Percentiles rank a stretch among this genome's conserved stretches.
Evolutionary conservation across 2,888 invertebrate genomes (phyloP).

Genomic region (Amiota communis): DNA sequence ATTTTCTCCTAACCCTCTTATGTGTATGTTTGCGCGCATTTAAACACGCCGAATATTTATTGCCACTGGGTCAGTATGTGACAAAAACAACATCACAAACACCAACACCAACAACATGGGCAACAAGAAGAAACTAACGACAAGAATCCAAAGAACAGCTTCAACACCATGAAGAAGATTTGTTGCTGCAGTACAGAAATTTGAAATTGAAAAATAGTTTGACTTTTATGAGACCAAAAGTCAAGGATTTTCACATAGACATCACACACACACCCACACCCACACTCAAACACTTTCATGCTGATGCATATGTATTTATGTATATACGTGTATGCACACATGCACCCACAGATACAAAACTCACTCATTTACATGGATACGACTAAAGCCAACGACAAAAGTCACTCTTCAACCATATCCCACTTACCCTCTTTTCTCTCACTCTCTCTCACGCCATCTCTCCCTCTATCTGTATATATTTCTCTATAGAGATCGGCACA

Average conservation of each 20-base stretch:
- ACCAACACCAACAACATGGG: constrained; percentile 29
- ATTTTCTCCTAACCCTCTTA: constrained; percentile 43
- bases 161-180: constrained; percentile 55
- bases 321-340: no score
- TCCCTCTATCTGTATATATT: background rate
- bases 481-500: background rate
- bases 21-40: constrained; percentile 22
- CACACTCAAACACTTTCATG: background rate
- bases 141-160: constrained; percentile 30
- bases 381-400: no score
- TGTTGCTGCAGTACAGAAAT: constrained; percentile 61
- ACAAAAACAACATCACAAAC: constrained; percentile 31
- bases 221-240: constrained; percentile 29
- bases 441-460: background rate
- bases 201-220: constrained; percentile 63
- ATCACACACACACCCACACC: background rate
- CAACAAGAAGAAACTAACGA: constrained; percentile 54
- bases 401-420: background rate
- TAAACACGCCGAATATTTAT: constrained; percentile 60
- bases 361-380: no score
- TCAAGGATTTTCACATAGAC: constrained; percentile 19
- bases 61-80: constrained; percentile 34
- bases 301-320: background rate
- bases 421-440: background rate
- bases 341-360: no score